Base-by-base conservation (phyloP, 1,140 invertebrate species). In the Littorina saxatilis region DNA sequence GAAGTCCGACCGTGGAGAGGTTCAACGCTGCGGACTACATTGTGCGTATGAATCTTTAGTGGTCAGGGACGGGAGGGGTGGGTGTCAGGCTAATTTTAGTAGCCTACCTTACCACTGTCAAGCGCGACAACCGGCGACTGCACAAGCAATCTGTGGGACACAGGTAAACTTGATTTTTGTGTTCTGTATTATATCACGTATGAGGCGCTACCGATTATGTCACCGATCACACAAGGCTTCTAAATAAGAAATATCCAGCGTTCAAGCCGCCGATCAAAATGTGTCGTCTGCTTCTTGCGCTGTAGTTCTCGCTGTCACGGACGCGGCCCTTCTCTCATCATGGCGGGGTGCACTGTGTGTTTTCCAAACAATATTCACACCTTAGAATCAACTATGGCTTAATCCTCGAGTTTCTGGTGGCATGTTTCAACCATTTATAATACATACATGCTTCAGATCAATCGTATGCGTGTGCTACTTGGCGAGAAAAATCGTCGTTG, bases 91-190 rank as follows among this genome's bases (percentile, higher is more conserved):
- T 61, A 61, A 61, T 11, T 61, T n/a, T 61, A 61, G 58, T 61
- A 61, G 58, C 20, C 58, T 61, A 61, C 58, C 58, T 61, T 61
- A 61, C 58, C 20, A 61, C 58, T 61, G 58, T 29, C 58, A 61
- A 61, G 58, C 58, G 58, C 58, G 58, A 61, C 58, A 61, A 61
- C 58, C 58, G 20, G 20, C 58, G 20, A 61, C 7, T 61, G 58
- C n/a, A 61, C 4, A 61, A 47, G 43, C n/a, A 61, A 61, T 23
- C 58, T 13, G 9, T n/a, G 58, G 27, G 58, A 13, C 58, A n/a
- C 58, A 61, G 58, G 58, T 61, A 29, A 61, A 23, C 58, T 61
- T 61, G 58, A 13, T 61, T 61, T 52, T n/a, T 61, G 9, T 61
- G 43, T 47, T 47, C 17, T 47, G 43, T 47, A 47, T 17, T 47